Percentiles rank a stretch among this genome's conserved stretches.
These are phyloP conservation scores for Sarcoramphus papa DNA, from an alignment of 2,797 vertebrate species.

Conservation along the genomic window DNA sequence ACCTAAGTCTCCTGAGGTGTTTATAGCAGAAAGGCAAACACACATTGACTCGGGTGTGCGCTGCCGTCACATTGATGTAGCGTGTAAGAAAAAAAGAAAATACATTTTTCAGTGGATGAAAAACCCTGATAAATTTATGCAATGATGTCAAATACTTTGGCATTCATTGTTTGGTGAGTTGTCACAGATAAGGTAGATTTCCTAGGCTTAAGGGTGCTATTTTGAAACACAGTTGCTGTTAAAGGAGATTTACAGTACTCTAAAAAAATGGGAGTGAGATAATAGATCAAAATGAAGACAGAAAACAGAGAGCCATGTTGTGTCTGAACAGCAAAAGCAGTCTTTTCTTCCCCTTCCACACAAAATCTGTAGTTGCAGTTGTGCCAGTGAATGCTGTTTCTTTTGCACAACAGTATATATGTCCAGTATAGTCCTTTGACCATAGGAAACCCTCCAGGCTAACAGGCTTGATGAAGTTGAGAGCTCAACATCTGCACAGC, in stretches of 20 bases:
- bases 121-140: background rate
- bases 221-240: constrained; percentile 13
- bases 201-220: constrained; percentile 4
- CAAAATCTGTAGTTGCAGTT: background rate
- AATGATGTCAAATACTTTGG: background rate
- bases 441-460: background rate
- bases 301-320: background rate
- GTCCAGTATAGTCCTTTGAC: background rate
- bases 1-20: background rate
- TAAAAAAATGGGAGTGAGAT: background rate
- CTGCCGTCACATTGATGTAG: background rate
- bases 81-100: background rate
- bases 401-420: accelerated
- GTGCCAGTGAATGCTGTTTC: background rate
- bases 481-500: background rate
- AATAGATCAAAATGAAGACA: background rate
- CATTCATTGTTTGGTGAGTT: background rate
- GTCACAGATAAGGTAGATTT: constrained; percentile 5
- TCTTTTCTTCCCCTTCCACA: background rate
- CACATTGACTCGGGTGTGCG: background rate
- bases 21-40: background rate
- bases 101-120: background rate
- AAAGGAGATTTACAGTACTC: constrained; percentile 3
- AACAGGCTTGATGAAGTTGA: background rate
- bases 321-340: background rate